These are phyloP conservation scores for Rotaria magnacalcarata DNA, from an alignment of 2,888 invertebrate genomes.

Conservation along the genomic window DNA sequence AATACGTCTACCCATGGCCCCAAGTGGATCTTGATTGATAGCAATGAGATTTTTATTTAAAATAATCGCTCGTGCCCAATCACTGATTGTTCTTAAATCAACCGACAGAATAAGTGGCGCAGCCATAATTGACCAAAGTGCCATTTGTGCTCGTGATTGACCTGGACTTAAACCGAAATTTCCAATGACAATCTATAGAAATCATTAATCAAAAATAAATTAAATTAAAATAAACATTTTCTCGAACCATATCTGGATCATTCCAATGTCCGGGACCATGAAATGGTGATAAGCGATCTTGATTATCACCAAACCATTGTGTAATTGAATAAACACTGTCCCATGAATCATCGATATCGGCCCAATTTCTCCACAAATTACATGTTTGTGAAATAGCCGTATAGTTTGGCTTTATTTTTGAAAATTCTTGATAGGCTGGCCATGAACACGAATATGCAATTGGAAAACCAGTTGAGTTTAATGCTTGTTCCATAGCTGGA, in stretches of 20 bases:
- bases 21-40: slow-evolving; percentile 85
- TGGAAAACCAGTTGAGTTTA: slow-evolving; percentile 83
- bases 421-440: slow-evolving; percentile 73
- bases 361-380: slow-evolving; percentile 90
- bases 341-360: slow-evolving; percentile 93
- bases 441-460: slow-evolving; percentile 97
- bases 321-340: slow-evolving; percentile 82
- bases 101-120: slow-evolving; percentile 92
- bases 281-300: slow-evolving; percentile 78
- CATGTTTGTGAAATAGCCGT: slow-evolving; percentile 78
- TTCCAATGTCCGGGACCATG: slow-evolving; percentile 95
- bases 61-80: slow-evolving; percentile 83
- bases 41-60: slow-evolving; percentile 84
- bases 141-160: slow-evolving; percentile 90
- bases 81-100: slow-evolving; percentile 78
- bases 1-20: slow-evolving; percentile 79
- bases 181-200: slow-evolving; percentile 70
- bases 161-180: slow-evolving; percentile 89
- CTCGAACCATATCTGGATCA: slow-evolving; percentile 80
- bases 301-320: slow-evolving; percentile 87
- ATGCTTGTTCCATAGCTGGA: slow-evolving; percentile 79
- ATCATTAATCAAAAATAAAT: background rate
- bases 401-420: slow-evolving; percentile 72
- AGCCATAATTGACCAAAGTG: slow-evolving; percentile 87
- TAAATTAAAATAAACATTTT: background rate